Evolutionary conservation across 2,113 vertebrate genomes (phyloP), one percentile per base, ranked within the genome.

Genomic region (Mesocricetus auratus): DNA sequence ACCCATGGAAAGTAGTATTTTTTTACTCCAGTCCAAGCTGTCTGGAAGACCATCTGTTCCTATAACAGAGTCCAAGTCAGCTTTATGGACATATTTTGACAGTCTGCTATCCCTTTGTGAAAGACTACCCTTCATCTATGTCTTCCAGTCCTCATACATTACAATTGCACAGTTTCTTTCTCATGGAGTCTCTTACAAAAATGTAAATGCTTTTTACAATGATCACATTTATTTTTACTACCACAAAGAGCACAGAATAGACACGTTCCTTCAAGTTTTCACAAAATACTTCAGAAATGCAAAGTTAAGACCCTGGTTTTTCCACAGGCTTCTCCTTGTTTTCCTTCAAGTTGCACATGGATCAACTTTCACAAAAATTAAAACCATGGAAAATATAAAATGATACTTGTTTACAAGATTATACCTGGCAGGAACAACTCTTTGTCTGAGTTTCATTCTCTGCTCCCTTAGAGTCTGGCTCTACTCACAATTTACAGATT

Each of bases 1-100:
- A 21, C 60, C 64, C 91, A 73, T n/a, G 33, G 82, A 47, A 77
- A 94, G 82, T 68, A 86, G 50, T 42, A 86, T 83, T 92, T 94
- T 94, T 97, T 73, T 73, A 73, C 4, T 68, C 50, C 31, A 56
- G 68, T 94, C 53, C 81, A 92, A 92, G 93, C 73, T 96, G 81
- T 94, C 85, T 95, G 53, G 3, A 92, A 94, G 68, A 86, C 74
- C 88, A 94, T 88, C 94, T 96, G 95, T 56, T 92, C 95, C 75
- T 82, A 31, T 17, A 91, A 45, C 39, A 69, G 13, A 39, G 36
- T 92, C 66, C 97, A 94, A 92, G 36, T 53, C 88, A 96, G 85
- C 17, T 93, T 93, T 75, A 66, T 60, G 83, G 56, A 91, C 69
- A 89, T 83, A 89, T 94, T 96, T 90, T 19, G 6, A 75, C 79